Evolutionary conservation across 2,113 vertebrate genomes (phyloP).

Genomic region (Polypterus bichir): DNA sequence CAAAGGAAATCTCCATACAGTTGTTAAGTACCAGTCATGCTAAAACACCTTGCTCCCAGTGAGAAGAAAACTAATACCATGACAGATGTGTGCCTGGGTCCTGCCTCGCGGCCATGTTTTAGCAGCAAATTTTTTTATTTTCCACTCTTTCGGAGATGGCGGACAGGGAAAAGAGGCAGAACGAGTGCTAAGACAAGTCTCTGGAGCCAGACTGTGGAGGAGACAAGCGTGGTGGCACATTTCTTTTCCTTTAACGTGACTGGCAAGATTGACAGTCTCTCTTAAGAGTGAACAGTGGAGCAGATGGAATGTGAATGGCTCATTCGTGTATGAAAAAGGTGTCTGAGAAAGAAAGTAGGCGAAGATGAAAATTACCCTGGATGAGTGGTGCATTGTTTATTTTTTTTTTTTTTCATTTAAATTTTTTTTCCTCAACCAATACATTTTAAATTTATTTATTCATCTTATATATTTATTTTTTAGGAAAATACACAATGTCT

Average conservation of each 20-base stretch:
- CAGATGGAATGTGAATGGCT: slow-evolving; percentile 98
- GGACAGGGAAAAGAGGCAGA: slow-evolving; percentile 56
- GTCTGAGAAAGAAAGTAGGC: slow-evolving; percentile 41
- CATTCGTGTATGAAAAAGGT: slow-evolving; percentile 83
- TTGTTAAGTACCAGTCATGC: slow-evolving; percentile 20
- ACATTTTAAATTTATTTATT: no score
- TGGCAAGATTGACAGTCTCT: slow-evolving; percentile 92
- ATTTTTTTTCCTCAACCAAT: no score
- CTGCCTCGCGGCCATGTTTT: slow-evolving; percentile 77
- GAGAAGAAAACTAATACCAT: slow-evolving; percentile 86
- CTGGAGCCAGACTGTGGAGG: slow-evolving; percentile 62
- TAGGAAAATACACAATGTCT: no score
- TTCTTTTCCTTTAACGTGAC: slow-evolving; percentile 67
- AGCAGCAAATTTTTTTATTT: slow-evolving; percentile 58
- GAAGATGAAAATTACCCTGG: no score
- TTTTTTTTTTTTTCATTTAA: no score
- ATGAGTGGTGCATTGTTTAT: no score
- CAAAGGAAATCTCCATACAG: slow-evolving; percentile 4
- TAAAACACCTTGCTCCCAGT: slow-evolving; percentile 76
- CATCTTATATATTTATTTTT: no score
- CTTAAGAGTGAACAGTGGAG: slow-evolving; percentile 82
- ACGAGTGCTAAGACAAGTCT: slow-evolving; percentile 78
- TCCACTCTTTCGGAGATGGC: slow-evolving; percentile 60
- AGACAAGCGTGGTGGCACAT: slow-evolving; percentile 67
- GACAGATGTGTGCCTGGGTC: slow-evolving; percentile 85